These are phyloP conservation scores for Acleris literana DNA, from an alignment of 2,888 invertebrate genomes.

Conservation along the genomic window DNA sequence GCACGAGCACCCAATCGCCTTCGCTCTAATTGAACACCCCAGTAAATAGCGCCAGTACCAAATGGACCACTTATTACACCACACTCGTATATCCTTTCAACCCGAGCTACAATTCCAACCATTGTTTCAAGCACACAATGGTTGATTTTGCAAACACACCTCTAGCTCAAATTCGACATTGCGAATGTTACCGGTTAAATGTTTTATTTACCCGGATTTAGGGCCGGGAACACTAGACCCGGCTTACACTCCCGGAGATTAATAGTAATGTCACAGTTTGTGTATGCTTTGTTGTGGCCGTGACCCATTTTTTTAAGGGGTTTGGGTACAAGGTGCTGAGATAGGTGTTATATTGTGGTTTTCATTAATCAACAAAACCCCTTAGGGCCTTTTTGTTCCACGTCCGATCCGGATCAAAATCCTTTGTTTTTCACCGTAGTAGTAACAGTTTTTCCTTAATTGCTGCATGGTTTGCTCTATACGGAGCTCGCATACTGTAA, in stretches of 20 bases:
- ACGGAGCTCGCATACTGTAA: no score
- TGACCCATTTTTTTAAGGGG: conserved; percentile 13
- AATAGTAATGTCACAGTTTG: conserved; percentile 24
- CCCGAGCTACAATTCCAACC: no score
- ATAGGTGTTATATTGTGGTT: no score
- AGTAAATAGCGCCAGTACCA: conserved; percentile 12
- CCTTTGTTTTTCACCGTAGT: no score
- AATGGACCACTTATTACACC: conserved; percentile 5
- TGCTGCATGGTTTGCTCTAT: no score
- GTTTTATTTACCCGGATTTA: conserved; percentile 5
- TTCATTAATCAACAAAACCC: no score
- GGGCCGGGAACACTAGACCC: conserved; percentile 4
- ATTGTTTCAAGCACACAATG: no score
- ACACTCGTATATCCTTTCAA: no score
- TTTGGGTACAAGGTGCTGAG: background rate
- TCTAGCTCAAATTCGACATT: background rate
- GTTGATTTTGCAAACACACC: background rate
- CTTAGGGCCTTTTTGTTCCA: no score
- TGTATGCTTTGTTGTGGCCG: conserved; percentile 12
- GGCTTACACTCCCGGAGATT: conserved; percentile 7
- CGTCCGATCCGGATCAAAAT: no score
- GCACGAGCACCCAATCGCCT: no score
- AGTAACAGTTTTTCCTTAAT: no score
- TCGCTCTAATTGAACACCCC: conserved; percentile 18
- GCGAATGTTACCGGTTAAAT: background rate